Evolutionary conservation across 1,140 invertebrate genomes (phyloP).

Genomic region (Adoxophyes honmai): DNA sequence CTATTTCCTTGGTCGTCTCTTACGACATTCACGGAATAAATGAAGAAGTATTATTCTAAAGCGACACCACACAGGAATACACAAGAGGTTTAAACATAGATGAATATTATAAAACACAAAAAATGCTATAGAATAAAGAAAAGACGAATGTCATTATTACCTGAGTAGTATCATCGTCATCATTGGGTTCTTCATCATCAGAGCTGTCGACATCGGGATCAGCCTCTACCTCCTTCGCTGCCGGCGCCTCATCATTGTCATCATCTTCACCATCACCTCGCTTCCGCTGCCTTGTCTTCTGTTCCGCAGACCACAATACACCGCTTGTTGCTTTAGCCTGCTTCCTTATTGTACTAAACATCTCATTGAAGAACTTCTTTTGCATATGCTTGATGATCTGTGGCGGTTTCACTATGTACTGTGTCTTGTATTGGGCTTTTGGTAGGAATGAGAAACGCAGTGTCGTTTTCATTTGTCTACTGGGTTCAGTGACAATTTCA

Average conservation of each 20-base stretch:
- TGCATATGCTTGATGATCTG: constrained; percentile 84
- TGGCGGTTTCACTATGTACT: constrained; percentile 83
- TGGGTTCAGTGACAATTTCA: constrained; percentile 76
- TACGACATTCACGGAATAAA: too few relatives aligned
- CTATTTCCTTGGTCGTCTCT: too few relatives aligned
- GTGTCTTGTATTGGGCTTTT: constrained; percentile 82
- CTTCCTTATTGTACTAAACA: constrained; percentile 79
- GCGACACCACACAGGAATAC: too few relatives aligned
- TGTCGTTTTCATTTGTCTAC: constrained; percentile 77
- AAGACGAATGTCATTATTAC: constrained; percentile 36
- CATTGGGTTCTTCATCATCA: constrained; percentile 89
- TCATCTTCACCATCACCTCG: constrained; percentile 76
- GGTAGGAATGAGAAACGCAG: constrained; percentile 87
- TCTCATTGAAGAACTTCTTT: constrained; percentile 79
- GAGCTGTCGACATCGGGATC: constrained; percentile 83
- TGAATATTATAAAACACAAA: too few relatives aligned
- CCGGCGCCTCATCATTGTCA: constrained; percentile 80
- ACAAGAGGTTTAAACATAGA: too few relatives aligned
- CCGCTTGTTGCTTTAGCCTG: constrained; percentile 60
- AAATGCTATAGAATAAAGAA: too few relatives aligned
- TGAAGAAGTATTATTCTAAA: too few relatives aligned
- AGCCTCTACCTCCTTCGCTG: constrained; percentile 75
- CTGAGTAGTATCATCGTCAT: constrained; percentile 78
- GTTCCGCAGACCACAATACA: constrained; percentile 56
- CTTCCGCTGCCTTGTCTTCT: constrained; percentile 50